phyloP scores from a whole-genome alignment of 1,140 invertebrate species.

The Vanessa tameamea region DNA sequence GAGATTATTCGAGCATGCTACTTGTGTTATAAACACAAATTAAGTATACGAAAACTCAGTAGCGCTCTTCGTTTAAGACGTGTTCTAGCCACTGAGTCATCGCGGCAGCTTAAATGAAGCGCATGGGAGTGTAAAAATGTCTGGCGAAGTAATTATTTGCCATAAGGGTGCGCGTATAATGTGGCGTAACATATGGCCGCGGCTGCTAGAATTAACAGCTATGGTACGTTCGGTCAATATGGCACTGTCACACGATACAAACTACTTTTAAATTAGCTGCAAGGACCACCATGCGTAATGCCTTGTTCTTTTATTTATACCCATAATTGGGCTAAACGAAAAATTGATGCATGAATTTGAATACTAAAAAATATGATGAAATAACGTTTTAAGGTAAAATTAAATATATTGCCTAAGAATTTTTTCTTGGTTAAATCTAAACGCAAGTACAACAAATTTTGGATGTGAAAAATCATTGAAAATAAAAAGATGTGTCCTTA shows the following conservation, averaged over 20 bases:
- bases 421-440: too few relatives aligned
- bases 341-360: too few relatives aligned
- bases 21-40: too few relatives aligned
- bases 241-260: conserved; percentile 30
- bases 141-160: conserved; percentile 75
- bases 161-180: conserved; percentile 49
- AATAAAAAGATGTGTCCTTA: too few relatives aligned
- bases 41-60: too few relatives aligned
- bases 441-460: too few relatives aligned
- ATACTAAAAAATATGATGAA: too few relatives aligned
- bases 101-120: conserved; percentile 49
- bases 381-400: too few relatives aligned
- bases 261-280: conserved; percentile 24
- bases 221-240: conserved; percentile 31
- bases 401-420: too few relatives aligned
- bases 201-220: conserved; percentile 36
- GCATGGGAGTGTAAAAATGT: conserved; percentile 46
- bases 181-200: conserved; percentile 62
- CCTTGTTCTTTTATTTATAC: conserved; percentile 10
- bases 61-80: too few relatives aligned
- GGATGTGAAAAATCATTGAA: too few relatives aligned
- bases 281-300: conserved; percentile 25
- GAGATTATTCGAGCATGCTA: too few relatives aligned
- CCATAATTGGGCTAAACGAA: background rate
- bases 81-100: background rate